Percentiles rank a stretch among this genome's conserved stretches.
These are phyloP conservation scores for Oxyura jamaicensis DNA, from an alignment of 2,113 vertebrate genomes.

Conservation along the genomic window DNA sequence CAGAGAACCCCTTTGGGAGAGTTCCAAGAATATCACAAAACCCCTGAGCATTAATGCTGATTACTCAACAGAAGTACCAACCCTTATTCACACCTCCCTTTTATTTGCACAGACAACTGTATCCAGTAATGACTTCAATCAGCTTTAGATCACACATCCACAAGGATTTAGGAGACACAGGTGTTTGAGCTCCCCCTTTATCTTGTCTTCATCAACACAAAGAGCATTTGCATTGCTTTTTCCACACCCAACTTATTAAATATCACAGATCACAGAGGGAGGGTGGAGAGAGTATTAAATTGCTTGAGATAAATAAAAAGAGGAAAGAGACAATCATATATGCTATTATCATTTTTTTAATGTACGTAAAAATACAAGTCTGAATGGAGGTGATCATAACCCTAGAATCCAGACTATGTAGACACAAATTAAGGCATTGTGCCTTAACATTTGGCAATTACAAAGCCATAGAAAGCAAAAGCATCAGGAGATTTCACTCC, in stretches of 20 bases:
- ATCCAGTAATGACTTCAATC: not conserved
- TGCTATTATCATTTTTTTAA: not conserved
- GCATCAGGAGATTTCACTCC: not conserved
- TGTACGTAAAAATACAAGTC: not conserved
- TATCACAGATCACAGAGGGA: not conserved
- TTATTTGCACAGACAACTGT: not conserved
- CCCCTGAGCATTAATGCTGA: not conserved
- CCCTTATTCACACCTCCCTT: not conserved
- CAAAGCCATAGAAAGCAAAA: not conserved
- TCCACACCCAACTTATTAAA: not conserved
- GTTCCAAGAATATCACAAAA: not conserved
- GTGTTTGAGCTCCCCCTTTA: not conserved
- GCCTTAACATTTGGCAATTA: not conserved
- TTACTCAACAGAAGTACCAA: not conserved
- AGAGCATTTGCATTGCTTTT: not conserved
- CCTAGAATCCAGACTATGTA: not conserved
- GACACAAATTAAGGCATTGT: not conserved
- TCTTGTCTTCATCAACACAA: not conserved
- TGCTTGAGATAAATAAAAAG: not conserved
- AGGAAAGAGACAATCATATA: not conserved
- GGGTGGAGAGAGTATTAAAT: not conserved
- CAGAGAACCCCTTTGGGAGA: not conserved
- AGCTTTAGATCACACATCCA: not conserved
- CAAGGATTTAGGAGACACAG: not conserved
- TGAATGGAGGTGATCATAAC: not conserved